phyloP scores from a whole-genome alignment of 2,888 invertebrate genomes.

The Phorcus lineatus region DNA sequence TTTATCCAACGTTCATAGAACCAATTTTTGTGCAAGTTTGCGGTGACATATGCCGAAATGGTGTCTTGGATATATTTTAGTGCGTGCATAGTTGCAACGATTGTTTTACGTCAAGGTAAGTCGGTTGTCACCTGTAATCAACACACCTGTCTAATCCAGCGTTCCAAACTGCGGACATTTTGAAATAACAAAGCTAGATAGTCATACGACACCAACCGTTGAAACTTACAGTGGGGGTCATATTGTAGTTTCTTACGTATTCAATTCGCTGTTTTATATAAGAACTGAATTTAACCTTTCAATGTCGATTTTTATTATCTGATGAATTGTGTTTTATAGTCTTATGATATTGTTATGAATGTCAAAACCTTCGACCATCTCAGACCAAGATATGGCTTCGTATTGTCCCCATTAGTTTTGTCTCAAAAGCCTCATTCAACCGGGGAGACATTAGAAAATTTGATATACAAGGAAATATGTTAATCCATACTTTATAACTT shows the following conservation, averaged over 20 bases:
- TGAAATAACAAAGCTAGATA: neutral
- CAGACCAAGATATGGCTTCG: too few relatives aligned
- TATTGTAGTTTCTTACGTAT: neutral
- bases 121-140: neutral
- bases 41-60: slow-evolving; percentile 5
- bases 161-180: neutral
- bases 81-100: neutral
- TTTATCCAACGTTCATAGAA: neutral
- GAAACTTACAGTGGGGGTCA: neutral
- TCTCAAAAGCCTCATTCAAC: too few relatives aligned
- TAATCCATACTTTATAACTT: too few relatives aligned
- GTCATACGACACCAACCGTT: neutral
- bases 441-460: too few relatives aligned
- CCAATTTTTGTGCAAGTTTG: neutral
- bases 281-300: too few relatives aligned
- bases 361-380: too few relatives aligned
- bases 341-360: too few relatives aligned
- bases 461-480: too few relatives aligned
- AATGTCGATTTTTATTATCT: too few relatives aligned
- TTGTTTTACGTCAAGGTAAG: neutral
- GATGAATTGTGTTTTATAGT: too few relatives aligned
- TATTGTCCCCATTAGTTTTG: too few relatives aligned
- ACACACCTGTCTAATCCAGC: neutral
- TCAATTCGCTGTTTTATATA: neutral
- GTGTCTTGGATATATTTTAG: slow-evolving; percentile 3